phyloP scores from a whole-genome alignment of 2,797 vertebrate genomes.

The Chrysocyon brachyurus region DNA sequence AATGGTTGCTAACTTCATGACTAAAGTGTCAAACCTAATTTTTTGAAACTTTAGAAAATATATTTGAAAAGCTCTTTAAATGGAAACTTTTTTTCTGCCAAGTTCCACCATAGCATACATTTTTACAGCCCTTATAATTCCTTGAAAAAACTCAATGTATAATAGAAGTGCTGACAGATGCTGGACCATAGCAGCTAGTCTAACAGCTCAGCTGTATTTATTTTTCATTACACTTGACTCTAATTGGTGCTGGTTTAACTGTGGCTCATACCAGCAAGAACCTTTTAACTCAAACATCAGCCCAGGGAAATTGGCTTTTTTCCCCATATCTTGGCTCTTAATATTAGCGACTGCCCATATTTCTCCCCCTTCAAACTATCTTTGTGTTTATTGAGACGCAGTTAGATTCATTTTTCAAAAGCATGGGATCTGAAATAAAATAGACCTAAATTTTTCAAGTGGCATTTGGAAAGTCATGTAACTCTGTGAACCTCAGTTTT shows the following conservation, averaged over 20 bases:
- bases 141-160: conserved; percentile 87
- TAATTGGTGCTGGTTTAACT: conserved; percentile 87
- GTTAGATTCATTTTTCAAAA: conserved; percentile 32
- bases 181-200: conserved; percentile 86
- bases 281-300: conserved; percentile 85
- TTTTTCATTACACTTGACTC: conserved; percentile 90
- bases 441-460: neutral
- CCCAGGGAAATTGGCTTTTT: conserved; percentile 81
- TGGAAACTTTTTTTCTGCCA: conserved; percentile 86
- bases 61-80: conserved; percentile 83
- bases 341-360: conserved; percentile 70
- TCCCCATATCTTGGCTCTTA: conserved; percentile 27
- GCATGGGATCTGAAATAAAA: conserved; percentile 11
- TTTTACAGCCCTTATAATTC: conserved; percentile 89
- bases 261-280: conserved; percentile 85
- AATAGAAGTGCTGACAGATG: conserved; percentile 89
- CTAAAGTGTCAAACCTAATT: conserved; percentile 80
- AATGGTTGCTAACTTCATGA: conserved; percentile 82
- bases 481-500: neutral
- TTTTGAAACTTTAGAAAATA: conserved; percentile 75
- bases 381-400: conserved; percentile 59
- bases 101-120: conserved; percentile 86
- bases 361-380: conserved; percentile 79
- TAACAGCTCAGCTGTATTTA: conserved; percentile 90
- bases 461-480: conserved; percentile 22